These are phyloP conservation scores for Sphaerophoria rueppellii DNA, from an alignment of 2,888 invertebrate species.

Conservation along the genomic window DNA sequence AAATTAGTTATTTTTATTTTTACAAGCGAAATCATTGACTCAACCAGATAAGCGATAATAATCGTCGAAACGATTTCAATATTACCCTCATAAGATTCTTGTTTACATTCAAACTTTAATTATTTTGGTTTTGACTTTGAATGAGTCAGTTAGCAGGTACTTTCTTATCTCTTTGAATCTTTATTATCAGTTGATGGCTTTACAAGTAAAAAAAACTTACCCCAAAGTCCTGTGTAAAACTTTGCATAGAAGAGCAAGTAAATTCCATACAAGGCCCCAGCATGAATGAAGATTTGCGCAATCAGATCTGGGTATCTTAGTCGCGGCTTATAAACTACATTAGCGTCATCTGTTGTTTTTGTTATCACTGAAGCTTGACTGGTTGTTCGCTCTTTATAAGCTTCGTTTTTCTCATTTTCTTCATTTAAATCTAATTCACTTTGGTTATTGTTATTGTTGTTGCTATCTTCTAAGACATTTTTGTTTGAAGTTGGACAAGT, in stretches of 20 bases:
- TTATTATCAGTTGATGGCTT: not conserved
- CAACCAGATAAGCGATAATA: too few relatives aligned
- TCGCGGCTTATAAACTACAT: slow-evolving; percentile 83
- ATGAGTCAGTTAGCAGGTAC: too few relatives aligned
- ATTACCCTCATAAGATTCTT: too few relatives aligned
- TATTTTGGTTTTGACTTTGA: too few relatives aligned
- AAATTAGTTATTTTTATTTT: too few relatives aligned
- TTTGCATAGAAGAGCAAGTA: slow-evolving; percentile 86
- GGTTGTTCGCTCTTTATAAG: slow-evolving; percentile 77
- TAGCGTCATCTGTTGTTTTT: slow-evolving; percentile 15
- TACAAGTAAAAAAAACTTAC: slow-evolving; percentile 83
- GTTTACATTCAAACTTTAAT: too few relatives aligned
- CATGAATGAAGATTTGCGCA: slow-evolving; percentile 88
- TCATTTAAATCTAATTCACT: slow-evolving; percentile 75
- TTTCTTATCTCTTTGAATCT: not conserved
- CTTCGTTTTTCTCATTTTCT: slow-evolving; percentile 77
- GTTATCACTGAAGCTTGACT: slow-evolving; percentile 21
- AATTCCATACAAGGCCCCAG: slow-evolving; percentile 87
- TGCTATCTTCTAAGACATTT: slow-evolving; percentile 74
- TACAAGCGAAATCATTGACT: too few relatives aligned
- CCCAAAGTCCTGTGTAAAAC: slow-evolving; percentile 87
- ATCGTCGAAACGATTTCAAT: too few relatives aligned
- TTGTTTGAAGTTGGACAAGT: slow-evolving; percentile 61
- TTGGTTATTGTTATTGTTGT: slow-evolving; percentile 46
- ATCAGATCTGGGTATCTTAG: slow-evolving; percentile 89